phyloP scores from a whole-genome alignment of 2,888 invertebrate species.

The Glyphotaelius pellucidus region DNA sequence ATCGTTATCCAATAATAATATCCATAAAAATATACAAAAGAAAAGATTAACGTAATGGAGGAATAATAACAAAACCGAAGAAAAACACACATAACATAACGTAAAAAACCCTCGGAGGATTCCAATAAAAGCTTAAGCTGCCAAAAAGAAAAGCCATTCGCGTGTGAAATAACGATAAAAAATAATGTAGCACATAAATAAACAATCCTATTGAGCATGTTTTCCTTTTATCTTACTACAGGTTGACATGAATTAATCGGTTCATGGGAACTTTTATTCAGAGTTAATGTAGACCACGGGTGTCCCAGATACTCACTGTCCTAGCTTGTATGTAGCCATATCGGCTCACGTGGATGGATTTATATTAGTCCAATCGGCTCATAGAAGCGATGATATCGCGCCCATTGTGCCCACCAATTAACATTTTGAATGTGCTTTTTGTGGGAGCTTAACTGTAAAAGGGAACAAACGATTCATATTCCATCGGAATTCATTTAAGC shows the following conservation, averaged over 20 bases:
- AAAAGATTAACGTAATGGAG: neutral
- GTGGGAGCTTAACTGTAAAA: neutral
- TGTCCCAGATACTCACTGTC: neutral
- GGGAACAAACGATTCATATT: neutral
- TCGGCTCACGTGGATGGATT: neutral
- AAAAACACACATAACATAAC: too few relatives aligned
- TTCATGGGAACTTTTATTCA: conserved; percentile 27
- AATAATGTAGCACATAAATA: conserved; percentile 10
- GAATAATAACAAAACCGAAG: neutral
- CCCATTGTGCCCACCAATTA: neutral
- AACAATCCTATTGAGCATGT: conserved; percentile 32
- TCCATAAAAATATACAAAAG: neutral
- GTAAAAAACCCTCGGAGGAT: neutral
- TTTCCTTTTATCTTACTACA: conserved; percentile 28
- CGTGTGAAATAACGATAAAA: conserved; percentile 34
- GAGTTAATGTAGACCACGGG: conserved; percentile 8
- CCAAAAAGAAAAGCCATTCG: conserved; percentile 21
- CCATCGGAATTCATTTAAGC: neutral
- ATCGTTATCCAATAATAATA: neutral
- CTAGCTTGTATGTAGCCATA: neutral
- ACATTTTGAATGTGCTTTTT: neutral
- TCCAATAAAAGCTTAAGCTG: neutral
- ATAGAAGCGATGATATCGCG: neutral
- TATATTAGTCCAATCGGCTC: neutral
- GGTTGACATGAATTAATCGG: conserved; percentile 41